A percentile compares a stretch with the other conserved stretches of the same genome.
Evolutionary conservation across 1,140 invertebrate species (phyloP).

Genomic region (Anastrepha obliqua): DNA sequence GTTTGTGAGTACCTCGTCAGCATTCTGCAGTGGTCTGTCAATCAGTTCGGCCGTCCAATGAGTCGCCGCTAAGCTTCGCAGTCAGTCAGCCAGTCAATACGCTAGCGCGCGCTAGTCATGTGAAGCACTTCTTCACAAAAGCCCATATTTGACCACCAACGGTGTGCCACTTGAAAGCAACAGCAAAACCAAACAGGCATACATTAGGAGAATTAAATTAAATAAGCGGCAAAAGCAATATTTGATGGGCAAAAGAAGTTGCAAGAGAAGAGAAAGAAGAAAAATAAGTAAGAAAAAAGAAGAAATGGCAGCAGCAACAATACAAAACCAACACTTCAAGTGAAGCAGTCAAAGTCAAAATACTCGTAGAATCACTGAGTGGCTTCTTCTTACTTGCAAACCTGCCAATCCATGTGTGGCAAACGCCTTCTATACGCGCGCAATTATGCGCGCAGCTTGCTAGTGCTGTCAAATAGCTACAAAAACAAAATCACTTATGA

Average conservation of each 20-base stretch:
- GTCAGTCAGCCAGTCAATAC: background rate
- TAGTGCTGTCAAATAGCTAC: background rate
- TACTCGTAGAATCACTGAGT: background rate
- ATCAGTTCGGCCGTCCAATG: background rate
- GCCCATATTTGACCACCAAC: constrained; percentile 49
- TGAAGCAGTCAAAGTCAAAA: constrained; percentile 12
- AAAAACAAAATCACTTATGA: constrained; percentile 1
- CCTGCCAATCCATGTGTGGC: background rate
- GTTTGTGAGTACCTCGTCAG: background rate
- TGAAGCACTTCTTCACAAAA: background rate
- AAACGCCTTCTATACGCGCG: constrained; percentile 35
- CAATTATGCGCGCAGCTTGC: constrained; percentile 22
- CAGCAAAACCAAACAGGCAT: background rate
- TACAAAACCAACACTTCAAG: background rate
- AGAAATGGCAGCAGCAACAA: background rate
- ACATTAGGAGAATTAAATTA: constrained; percentile 36
- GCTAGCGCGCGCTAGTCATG: background rate
- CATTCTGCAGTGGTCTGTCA: background rate
- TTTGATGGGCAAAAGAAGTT: background rate
- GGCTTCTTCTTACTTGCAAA: background rate
- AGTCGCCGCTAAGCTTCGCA: background rate
- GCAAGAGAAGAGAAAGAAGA: background rate
- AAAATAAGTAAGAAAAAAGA: background rate
- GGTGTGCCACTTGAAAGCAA: constrained; percentile 30
- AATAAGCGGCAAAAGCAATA: constrained; percentile 21